Conservation (phyloP, 2,113 vertebrate species). For the Labrus mixtus region DNA sequence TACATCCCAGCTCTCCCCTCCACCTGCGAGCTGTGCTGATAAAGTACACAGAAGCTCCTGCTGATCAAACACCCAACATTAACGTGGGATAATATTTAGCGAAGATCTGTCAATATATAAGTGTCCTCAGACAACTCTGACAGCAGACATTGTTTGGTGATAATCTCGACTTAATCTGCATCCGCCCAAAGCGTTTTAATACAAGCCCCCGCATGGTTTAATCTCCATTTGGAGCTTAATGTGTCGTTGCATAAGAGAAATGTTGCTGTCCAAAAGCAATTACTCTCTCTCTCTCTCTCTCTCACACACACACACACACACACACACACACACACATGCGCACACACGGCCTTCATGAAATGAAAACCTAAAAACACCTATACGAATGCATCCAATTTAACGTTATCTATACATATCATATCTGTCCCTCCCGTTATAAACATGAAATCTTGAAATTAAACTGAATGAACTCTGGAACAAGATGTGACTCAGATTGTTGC, state of each 20-base stretch:
- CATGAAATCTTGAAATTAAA: too few species aligned
- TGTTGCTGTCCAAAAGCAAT: conserved; percentile 32
- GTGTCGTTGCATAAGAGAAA: conserved; percentile 65
- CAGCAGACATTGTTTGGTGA: conserved; percentile 43
- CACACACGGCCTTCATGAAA: neutral
- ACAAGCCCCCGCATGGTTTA: conserved; percentile 50
- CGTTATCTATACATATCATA: neutral
- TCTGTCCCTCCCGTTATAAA: neutral
- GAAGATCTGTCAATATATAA: neutral
- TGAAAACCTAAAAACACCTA: neutral
- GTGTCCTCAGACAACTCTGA: conserved; percentile 39
- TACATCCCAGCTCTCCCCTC: neutral
- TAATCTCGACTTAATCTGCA: conserved; percentile 71
- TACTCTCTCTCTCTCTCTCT: conserved; percentile 3
- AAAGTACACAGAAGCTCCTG: conserved; percentile 9
- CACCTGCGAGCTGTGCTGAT: neutral
- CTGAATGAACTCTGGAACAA: too few species aligned
- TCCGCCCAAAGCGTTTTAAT: conserved; percentile 59
- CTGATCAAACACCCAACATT: neutral
- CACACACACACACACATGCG: neutral
- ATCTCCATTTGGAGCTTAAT: conserved; percentile 66
- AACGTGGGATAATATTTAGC: neutral
- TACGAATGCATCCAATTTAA: neutral
- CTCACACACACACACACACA: neutral
- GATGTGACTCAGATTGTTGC: too few species aligned